Base-by-base conservation (phyloP, 2,888 invertebrate genomes). In the Luffia ferchaultella region DNA sequence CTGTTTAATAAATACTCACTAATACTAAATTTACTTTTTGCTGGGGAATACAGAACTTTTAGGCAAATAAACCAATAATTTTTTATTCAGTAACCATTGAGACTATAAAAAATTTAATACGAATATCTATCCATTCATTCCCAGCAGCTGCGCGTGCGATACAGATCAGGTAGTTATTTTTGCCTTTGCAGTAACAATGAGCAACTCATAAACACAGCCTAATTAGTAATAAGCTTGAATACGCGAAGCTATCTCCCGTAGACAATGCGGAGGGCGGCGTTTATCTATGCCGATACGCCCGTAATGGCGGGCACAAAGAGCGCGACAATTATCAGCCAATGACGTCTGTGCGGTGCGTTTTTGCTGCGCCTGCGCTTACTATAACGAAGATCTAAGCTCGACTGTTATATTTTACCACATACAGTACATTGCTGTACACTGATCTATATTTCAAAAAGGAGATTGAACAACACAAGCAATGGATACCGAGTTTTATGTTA, bases 251-350 rank as follows among this genome's bases (percentile, higher is more conserved):
- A 77, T 78, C 78, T 69, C 56, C 16, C 63, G 70, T 69, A 70
- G 72, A 80, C 80, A 80, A 82, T 82, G 45, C 46, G 42, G 30
- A 68, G 67, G 62, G 64, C 56, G 20, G 41, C 42, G 71, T 78
- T 30, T 82, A 82, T 80, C 80, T 80, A 80, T 77, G 77, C 70
- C 79, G 82, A 82, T 82, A 83, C 76, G 74, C 68, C 61, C 57
- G 65, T 54, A 54, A 54, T 56, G 55, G 58, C 63, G 58, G 20
- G 43, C 20, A 48, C 45, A 46, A 20, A 42, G 64, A 67, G 68
- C 70, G 77, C 79, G 79, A 80, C 78, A 80, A 82, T 80, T 78
- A 79, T 80, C 77, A 70, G 70, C 64, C 72, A 63, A 70, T 75
- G 76, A 76, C 63, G 64, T 62, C 58, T 61, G 62, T 58, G 55